Base-by-base conservation (phyloP, 2,797 vertebrate genomes). In the Labeo calbasu region DNA sequence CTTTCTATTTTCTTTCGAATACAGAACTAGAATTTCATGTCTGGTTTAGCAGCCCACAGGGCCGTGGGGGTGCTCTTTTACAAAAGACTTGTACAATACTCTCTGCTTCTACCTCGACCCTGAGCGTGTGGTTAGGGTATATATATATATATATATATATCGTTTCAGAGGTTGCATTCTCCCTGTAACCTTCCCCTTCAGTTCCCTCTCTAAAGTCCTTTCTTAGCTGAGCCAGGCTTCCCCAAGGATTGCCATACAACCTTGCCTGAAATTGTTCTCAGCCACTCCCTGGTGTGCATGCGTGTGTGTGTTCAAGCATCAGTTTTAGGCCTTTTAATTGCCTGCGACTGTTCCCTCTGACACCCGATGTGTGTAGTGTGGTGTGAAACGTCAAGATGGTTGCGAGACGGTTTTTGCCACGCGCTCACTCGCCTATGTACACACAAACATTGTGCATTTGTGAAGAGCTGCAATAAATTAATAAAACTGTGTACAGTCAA, bases 361-460 rank as follows among this genome's bases (percentile, higher is more conserved):
- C 59, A 79, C 79, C 51, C 32, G 21, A 13, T 70, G 51, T 73
- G 81, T 57, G 43, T 68, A 81, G 68, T 14, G n/a, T 80, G 77
- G 53, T 89, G 88, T 81, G 77, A 89, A 81, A 87, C 46, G 15
- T 76, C 78, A 89, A 88, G 83, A 88, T 86, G 84, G 55, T 82
- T 69, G 13, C n/a, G 61, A 77, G 53, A 80, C 6, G 2, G 8
- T 23, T 57, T 53, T 43, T 40, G 12, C 14, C n/a, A 78, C 23
- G 53, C 0, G 43, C 23, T 85, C 48, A 80, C 79, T 55, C 14
- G 48, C 40, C 59, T 48, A 48, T 65, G 51, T 63, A 68, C 40
- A 66, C 19, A 78, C 81, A 81, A 61, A 68, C 53, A 43, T 23
- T 28, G 32, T 79, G 43, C 28, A 17, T 63, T 63, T 63, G 57